Base-by-base conservation (phyloP, 2,888 invertebrate genomes). In the Drosophila acutilabella region DNA sequence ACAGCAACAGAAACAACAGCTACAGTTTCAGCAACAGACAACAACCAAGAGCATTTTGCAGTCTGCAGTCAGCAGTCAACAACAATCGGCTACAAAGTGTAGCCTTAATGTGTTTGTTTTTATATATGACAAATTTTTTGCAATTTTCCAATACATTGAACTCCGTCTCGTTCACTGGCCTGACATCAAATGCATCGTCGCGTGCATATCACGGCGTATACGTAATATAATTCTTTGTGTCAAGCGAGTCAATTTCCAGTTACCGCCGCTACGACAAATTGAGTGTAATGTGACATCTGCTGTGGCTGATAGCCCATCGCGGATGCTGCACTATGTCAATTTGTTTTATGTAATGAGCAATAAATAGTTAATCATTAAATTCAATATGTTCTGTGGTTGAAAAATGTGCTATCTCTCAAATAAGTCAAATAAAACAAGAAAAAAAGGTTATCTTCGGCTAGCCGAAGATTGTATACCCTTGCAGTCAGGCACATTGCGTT, bases 71-170 rank as follows among this genome's bases (percentile, higher is more conserved):
- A 53, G 20, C 57, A 75, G 64, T 71, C 74, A 77, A 62, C 61
- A 74, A 64, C 74, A 77, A 77, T 60, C 73, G 64, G 44, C 57
- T 58, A 72, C 75, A 78, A 75, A 78, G 64, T 68, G 68, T 56
- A 30, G 62, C 59, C 75, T 64, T 87, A 83, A 83, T 87, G 64
- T 81, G 72, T 83, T 71, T 83, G 69, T 64, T 71, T 73, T 78
- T 73, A 65, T 72, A 66, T 80, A 67, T 70, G 71, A 61, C 64
- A 67, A 81, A 67, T 64, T 79, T 68, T 71, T 74, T 74, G 73
- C 88, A 85, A 84, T 88, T 84, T 84, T 84, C 86, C 83, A 74
- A 85, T 86, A 88, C 86, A 88, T 88, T 84, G 75, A 85, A 67
- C 70, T 38, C 40, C 38, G 59, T 0, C 56, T 48, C 64, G 50